Conservation (phyloP, 2,888 invertebrate species). For the Drosophila formosana region DNA sequence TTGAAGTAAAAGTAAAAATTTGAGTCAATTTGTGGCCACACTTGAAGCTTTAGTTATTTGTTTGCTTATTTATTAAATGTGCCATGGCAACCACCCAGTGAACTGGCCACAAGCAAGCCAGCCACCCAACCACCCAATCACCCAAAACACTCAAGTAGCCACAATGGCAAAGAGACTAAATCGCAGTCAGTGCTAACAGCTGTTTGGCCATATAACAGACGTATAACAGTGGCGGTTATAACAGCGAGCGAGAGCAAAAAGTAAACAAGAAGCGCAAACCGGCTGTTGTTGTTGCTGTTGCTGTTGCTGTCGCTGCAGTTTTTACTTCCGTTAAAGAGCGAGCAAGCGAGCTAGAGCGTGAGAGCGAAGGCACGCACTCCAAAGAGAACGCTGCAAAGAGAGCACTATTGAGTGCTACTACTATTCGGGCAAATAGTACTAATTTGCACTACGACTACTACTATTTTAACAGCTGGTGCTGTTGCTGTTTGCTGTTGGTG, state of each 20-base stretch:
- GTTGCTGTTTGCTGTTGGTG: conserved; percentile 23
- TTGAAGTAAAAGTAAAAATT: conserved; percentile 64
- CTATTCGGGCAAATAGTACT: conserved; percentile 40
- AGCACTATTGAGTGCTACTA: conserved; percentile 47
- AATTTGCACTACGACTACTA: conserved; percentile 32
- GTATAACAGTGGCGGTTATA: conserved; percentile 51
- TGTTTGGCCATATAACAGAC: conserved; percentile 60
- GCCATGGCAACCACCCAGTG: conserved; percentile 71
- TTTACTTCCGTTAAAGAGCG: conserved; percentile 68
- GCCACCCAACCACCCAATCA: conserved; percentile 17
- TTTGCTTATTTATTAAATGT: conserved; percentile 70
- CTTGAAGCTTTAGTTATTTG: conserved; percentile 71
- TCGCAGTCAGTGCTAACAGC: conserved; percentile 55
- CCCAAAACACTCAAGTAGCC: conserved; percentile 16
- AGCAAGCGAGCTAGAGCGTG: conserved; percentile 8
- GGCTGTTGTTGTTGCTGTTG: conserved; percentile 64
- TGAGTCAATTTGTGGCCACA: conserved; percentile 72
- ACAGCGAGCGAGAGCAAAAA: conserved; percentile 49
- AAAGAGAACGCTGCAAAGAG: conserved; percentile 29
- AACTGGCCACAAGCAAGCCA: conserved; percentile 15
- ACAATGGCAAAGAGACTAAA: conserved; percentile 8
- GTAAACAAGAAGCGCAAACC: conserved; percentile 68
- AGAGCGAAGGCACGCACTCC: neutral
- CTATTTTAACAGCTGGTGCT: conserved; percentile 48
- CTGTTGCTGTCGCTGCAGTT: conserved; percentile 45